Base-by-base conservation (phyloP, 2,888 invertebrate species). In the Cataglyphis rosenhaueri region DNA sequence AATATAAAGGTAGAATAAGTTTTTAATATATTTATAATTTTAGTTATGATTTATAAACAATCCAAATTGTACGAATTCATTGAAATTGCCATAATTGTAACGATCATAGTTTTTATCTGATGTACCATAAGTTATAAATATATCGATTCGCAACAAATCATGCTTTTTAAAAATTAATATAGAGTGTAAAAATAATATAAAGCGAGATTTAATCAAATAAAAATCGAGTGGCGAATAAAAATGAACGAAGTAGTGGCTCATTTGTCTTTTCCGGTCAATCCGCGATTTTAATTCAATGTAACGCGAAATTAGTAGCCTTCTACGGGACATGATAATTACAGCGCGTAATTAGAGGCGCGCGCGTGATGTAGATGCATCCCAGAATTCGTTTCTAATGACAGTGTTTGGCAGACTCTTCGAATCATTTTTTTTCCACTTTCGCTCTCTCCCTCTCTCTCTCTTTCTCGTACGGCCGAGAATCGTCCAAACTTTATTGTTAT, bases 401-500 rank as follows among this genome's bases (percentile, higher is more conserved):
- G 84, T 70, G 62, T 82, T 71, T 62, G 71, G 25, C n/a, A 65
- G 65, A 21, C 21, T 15, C 64, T 15, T n/a, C 6, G 62, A 55
- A 68, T 73, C 81, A 52, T 8, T 75, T 82, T 64, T 55, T 48
- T 61, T 65, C 64, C 64, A 32, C 59, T 44, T 55, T 83, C 59
- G 21, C 57, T 25, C 44, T 70, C 29, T 41, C 44, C 38, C 29
- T 29, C 8, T 32, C 15, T 18, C 32, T 44, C 65, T 61, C 41
- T 44, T 0, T 44, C 44, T 48, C 48, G 1, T 18, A 6, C n/a
- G n/a, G n/a, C 52, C 48, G 18, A 55, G 10, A 29, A 38, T 73
- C n/a, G 41, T 32, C 32, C 21, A 9, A 82, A 76, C 74, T 88
- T 86, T 84, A 82, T 89, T 76, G 85, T 89, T 90, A 91, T 86